phyloP scores from a whole-genome alignment of 92 coral and sea anemone species.

The Actinostola sp. region DNA sequence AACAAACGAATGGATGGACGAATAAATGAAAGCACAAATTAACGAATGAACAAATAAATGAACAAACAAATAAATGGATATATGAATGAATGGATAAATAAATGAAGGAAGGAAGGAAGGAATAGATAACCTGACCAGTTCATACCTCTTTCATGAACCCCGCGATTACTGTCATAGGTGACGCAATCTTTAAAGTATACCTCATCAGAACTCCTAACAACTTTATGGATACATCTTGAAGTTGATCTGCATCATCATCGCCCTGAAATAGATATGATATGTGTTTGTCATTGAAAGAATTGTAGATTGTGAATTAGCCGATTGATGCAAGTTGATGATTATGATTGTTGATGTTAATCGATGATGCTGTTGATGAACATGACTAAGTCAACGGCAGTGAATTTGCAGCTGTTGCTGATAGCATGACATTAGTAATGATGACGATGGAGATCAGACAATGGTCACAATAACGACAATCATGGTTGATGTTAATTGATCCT shows the following conservation, averaged over 20 bases:
- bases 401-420: too few relatives aligned
- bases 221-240: neutral
- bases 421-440: too few relatives aligned
- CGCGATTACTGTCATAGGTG: neutral
- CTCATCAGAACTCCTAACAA: slow-evolving; percentile 9
- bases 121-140: slow-evolving; percentile 3
- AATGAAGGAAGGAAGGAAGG: neutral
- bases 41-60: neutral
- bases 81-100: neutral
- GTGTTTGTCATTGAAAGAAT: neutral
- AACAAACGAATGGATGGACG: too few relatives aligned
- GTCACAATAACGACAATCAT: too few relatives aligned
- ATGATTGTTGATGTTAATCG: neutral
- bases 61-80: neutral
- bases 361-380: neutral
- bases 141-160: slow-evolving; percentile 17
- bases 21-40: too few relatives aligned
- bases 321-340: neutral
- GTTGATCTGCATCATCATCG: neutral
- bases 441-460: too few relatives aligned
- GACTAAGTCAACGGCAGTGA: too few relatives aligned
- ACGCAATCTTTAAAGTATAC: slow-evolving; percentile 18
- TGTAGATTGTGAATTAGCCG: neutral
- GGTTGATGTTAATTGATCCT: too few relatives aligned
- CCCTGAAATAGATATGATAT: neutral